Evolutionary conservation across 2,888 invertebrate species (phyloP).

Genomic region (Ophioninae sp.): DNA sequence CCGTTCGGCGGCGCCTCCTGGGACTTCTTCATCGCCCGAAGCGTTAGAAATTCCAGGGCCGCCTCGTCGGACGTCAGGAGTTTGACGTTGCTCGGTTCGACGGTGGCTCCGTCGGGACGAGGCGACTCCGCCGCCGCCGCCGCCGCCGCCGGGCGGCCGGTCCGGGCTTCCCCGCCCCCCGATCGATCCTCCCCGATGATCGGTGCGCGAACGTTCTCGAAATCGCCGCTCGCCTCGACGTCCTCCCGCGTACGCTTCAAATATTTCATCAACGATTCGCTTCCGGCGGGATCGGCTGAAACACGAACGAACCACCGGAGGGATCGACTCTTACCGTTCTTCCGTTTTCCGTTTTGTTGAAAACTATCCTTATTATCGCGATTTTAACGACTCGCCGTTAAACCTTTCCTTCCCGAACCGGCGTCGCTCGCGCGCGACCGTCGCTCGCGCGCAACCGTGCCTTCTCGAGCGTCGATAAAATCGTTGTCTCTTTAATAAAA

Average conservation of each 20-base stretch:
- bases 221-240: constrained; percentile 15
- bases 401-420: too few relatives aligned
- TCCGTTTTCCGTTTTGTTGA: not conserved
- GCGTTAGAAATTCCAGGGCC: constrained; percentile 75
- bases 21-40: constrained; percentile 74
- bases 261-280: constrained; percentile 70
- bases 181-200: constrained; percentile 1
- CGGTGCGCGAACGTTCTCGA: constrained; percentile 9
- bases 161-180: not conserved
- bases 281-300: constrained; percentile 37
- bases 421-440: too few relatives aligned
- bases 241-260: constrained; percentile 56
- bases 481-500: too few relatives aligned
- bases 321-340: not conserved
- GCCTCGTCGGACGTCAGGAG: constrained; percentile 73
- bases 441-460: too few relatives aligned
- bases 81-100: constrained; percentile 70
- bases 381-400: too few relatives aligned
- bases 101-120: constrained; percentile 14
- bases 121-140: not conserved
- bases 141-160: too few relatives aligned
- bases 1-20: constrained; percentile 63
- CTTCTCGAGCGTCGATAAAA: too few relatives aligned
- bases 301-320: constrained; percentile 1
- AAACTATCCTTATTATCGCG: too few relatives aligned